Conservation (phyloP, 2,797 vertebrate species). For the Poecilia wingei region DNA sequence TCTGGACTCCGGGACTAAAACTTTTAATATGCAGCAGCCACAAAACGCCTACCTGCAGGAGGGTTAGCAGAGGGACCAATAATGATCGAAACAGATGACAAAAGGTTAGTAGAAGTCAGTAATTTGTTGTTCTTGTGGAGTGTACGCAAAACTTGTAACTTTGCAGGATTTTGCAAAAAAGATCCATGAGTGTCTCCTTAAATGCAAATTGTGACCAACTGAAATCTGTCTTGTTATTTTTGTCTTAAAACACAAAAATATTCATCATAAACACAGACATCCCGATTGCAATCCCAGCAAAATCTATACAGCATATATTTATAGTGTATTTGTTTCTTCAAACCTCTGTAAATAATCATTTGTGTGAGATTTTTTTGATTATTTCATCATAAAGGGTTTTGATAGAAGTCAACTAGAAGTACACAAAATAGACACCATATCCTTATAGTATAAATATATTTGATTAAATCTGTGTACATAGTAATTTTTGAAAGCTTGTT, state of each 20-base stretch:
- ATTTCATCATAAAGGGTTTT: neutral
- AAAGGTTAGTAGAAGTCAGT: neutral
- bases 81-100: neutral
- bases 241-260: neutral
- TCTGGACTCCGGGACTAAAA: neutral
- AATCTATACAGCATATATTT: neutral
- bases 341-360: neutral
- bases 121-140: neutral
- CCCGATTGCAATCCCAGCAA: neutral
- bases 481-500: neutral
- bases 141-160: neutral
- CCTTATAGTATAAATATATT: neutral
- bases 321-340: neutral
- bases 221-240: neutral
- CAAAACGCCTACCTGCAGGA: neutral
- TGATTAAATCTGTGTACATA: neutral
- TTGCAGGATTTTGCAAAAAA: neutral
- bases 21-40: neutral
- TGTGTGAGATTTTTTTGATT: neutral
- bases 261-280: neutral
- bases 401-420: neutral
- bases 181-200: neutral
- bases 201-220: neutral
- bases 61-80: slow-evolving; percentile 1
- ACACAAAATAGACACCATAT: neutral